A percentile compares a stretch with the other conserved stretches of the same genome.
Conservation (phyloP, 2,888 invertebrate species). For the Drosophila cognata region DNA sequence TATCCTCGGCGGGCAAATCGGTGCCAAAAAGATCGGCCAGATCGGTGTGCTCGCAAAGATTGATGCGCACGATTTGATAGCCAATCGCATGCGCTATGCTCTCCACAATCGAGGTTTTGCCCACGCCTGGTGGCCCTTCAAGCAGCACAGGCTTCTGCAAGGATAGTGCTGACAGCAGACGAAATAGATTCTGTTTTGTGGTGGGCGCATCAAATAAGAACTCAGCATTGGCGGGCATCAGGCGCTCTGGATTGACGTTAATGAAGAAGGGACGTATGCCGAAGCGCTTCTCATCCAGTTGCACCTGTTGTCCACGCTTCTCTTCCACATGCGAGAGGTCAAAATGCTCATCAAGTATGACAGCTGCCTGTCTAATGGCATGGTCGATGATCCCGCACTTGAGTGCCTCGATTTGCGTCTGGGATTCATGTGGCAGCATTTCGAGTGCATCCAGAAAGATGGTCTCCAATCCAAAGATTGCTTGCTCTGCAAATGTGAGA, state of each 20-base stretch:
- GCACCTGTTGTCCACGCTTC: slow-evolving; percentile 82
- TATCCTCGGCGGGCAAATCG: slow-evolving; percentile 97
- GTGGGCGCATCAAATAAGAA: slow-evolving; percentile 93
- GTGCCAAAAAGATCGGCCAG: slow-evolving; percentile 99
- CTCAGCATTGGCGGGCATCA: slow-evolving; percentile 60
- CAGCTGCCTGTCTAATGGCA: slow-evolving; percentile 86
- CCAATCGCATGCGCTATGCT: slow-evolving; percentile 94
- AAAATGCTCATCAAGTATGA: slow-evolving; percentile 84
- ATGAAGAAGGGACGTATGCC: slow-evolving; percentile 92
- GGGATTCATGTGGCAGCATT: slow-evolving; percentile 90
- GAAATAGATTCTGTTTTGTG: slow-evolving; percentile 92
- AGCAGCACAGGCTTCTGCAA: slow-evolving; percentile 96
- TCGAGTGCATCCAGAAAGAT: slow-evolving; percentile 97
- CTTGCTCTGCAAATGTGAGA: slow-evolving; percentile 87
- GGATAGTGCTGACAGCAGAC: slow-evolving; percentile 95
- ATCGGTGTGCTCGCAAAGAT: slow-evolving; percentile 99
- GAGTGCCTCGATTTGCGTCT: slow-evolving; percentile 85
- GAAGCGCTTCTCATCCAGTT: slow-evolving; percentile 85
- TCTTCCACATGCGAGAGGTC: slow-evolving; percentile 81
- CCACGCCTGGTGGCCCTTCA: slow-evolving; percentile 99
- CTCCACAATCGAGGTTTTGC: slow-evolving; percentile 97
- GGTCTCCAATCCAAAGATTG: slow-evolving; percentile 95
- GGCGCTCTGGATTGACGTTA: slow-evolving; percentile 62
- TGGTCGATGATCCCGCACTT: slow-evolving; percentile 87
- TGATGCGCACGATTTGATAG: slow-evolving; percentile 94